Base-by-base conservation (phyloP, 2,888 invertebrate species). In the Hypena proboscidalis region DNA sequence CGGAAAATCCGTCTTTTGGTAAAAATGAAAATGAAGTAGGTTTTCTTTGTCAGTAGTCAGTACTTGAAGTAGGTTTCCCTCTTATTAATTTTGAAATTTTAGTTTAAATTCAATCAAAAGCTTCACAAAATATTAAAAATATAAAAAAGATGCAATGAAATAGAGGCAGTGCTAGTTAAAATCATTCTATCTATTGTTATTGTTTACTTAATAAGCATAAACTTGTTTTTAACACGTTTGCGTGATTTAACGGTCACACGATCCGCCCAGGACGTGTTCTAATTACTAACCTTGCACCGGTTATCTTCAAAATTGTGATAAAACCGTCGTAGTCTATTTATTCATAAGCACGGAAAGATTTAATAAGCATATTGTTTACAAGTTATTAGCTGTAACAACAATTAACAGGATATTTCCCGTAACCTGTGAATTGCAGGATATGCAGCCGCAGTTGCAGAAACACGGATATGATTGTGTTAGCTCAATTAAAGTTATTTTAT, bases 241-340 rank as follows among this genome's bases (percentile, higher is more conserved):
- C 21, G 10, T 23, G 32, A 25, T 22, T 36, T 20, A 11, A 9
- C 13, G 0, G 13, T 29, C 20, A 34, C 26, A 41, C 33, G 22
- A 36, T 26, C 7, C 14, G 25, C 36, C 22, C 21, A 34, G 36
- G 25, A 59, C 59, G 50, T 63, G 54, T 50, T 49, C 15, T 26
- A 45, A 30, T 43, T 36, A 25, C 14, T 10, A n/a, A 29, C 37
- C 29, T 42, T 27, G 19, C n/a, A 17, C 13, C 25, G 30, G 46
- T 60, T 63, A 60, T 60, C 59, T 47, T 10, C 27, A 23, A 27
- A 41, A 25, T 9, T 27, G 29, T 32, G 25, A 30, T n/a, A n/a
- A n/a, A n/a, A 15, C 22, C 38, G 11, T 43, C 21, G 39, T 41
- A 14, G 27, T 31, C 7, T 29, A 50, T 62, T n/a, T 62, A 58